Evolutionary conservation across 1,140 invertebrate species (phyloP), one percentile per base, ranked within the genome.

Genomic region (Proales similis): DNA sequence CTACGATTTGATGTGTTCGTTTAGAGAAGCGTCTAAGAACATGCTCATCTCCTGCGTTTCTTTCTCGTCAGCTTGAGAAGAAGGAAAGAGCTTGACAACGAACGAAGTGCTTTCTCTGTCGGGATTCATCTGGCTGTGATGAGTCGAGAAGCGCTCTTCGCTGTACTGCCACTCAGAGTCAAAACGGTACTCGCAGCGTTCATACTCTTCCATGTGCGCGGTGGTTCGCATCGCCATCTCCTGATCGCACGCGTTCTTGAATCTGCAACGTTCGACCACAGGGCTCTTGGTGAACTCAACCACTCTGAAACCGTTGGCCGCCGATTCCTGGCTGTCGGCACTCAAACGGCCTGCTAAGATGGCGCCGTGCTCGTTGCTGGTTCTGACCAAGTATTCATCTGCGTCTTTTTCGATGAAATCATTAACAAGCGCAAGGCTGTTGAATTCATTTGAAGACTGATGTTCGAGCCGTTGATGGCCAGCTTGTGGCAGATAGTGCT

Each of bases 41-140:
- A 57, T 57, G 17, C 24, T 42, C 51, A 57, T 57, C 30, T 57
- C 51, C 22, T 57, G 51, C 9, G 45, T 42, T 27, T 57, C 51
- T 42, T 57, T 57, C 19, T 57, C 51, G 12, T 57, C 22, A 29
- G 30, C 24, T n/a, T n/a, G n/a, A 36, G 9, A 9, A 36, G 9
- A 36, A 20, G 51, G 51, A 57, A 29, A 57, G 9, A 57, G 27
- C 20, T 57, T 57, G 4, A 57, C 51, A 12, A 57, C 51, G 45
- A 30, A n/a, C n/a, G n/a, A 57, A 4, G 51, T 57, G 12, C 45
- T 57, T 57, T 57, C 51, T 20, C n/a, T 26, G 4, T 30, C 12
- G n/a, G n/a, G n/a, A 24, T 4, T 57, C 4, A 27, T 9, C 12
- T 57, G 33, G 33, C 33, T 36, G 33, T 49, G 48, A 49, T 49